phyloP scores from a whole-genome alignment of 2,113 vertebrate species.

The Pygoscelis adeliae region DNA sequence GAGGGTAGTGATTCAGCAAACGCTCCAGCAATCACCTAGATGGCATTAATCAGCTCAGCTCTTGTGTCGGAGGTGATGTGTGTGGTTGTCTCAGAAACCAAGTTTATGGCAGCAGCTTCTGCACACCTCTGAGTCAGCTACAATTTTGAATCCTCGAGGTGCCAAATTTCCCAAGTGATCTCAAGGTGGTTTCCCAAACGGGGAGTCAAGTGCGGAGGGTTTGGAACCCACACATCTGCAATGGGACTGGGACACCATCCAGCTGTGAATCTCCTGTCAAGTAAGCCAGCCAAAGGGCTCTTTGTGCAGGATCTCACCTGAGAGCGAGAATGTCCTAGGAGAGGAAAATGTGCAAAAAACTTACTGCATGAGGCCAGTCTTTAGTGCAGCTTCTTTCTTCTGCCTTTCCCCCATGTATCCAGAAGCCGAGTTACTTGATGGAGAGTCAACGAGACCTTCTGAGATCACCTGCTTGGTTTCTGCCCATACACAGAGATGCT shows the following conservation, averaged over 20 bases:
- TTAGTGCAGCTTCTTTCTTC: not conserved
- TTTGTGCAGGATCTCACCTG: not conserved
- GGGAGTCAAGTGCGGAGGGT: not conserved
- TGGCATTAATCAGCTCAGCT: not conserved
- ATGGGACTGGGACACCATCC: not conserved
- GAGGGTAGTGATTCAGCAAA: not conserved
- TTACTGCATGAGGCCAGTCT: not conserved
- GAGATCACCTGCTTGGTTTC: not conserved
- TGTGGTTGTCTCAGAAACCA: not conserved
- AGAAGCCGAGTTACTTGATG: not conserved
- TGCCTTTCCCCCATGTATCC: not conserved
- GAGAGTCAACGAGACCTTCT: not conserved
- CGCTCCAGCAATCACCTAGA: not conserved
- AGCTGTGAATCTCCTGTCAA: not conserved
- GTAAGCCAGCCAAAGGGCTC: not conserved
- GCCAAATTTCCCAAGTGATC: not conserved
- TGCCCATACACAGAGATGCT: not conserved
- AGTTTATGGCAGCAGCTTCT: slow-evolving; percentile 2
- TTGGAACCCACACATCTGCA: not conserved
- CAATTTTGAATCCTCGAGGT: not conserved
- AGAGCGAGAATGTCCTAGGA: not conserved
- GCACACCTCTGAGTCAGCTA: not conserved
- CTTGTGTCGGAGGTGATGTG: not conserved
- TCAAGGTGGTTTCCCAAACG: not conserved
- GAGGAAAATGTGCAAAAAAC: not conserved